Evolutionary conservation across 2,797 vertebrate genomes (phyloP).

Genomic region (Jordanella pulchra): DNA sequence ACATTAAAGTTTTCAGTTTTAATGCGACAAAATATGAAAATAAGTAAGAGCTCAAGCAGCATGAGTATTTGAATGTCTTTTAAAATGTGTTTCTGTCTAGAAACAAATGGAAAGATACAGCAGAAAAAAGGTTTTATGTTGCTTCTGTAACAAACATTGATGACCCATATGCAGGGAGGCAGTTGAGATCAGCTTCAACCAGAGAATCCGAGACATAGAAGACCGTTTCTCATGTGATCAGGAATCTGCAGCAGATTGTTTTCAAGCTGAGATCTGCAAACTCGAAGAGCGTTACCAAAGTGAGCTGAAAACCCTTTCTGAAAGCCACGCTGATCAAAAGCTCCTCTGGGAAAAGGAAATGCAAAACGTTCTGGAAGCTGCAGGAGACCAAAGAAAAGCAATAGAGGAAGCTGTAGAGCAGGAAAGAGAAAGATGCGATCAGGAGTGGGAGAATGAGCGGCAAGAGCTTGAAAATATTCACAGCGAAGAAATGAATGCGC

Average conservation of each 20-base stretch:
- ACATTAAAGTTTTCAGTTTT: too few relatives aligned
- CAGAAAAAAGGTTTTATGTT: neutral
- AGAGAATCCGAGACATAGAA: slow-evolving; percentile 85
- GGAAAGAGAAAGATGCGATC: slow-evolving; percentile 63
- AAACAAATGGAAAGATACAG: neutral
- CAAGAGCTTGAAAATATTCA: slow-evolving; percentile 77
- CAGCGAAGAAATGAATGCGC: slow-evolving; percentile 69
- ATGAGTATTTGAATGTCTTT: too few relatives aligned
- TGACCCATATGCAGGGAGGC: slow-evolving; percentile 84
- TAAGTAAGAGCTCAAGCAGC: neutral
- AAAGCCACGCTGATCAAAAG: slow-evolving; percentile 77
- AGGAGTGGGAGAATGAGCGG: slow-evolving; percentile 71
- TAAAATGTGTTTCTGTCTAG: neutral
- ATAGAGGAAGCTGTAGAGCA: slow-evolving; percentile 68
- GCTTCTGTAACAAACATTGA: slow-evolving; percentile 52
- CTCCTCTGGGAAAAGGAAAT: slow-evolving; percentile 80
- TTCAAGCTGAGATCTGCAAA: slow-evolving; percentile 74
- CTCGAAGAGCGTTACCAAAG: slow-evolving; percentile 79
- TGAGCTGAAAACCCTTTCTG: slow-evolving; percentile 75
- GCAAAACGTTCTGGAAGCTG: slow-evolving; percentile 76
- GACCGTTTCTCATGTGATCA: slow-evolving; percentile 83
- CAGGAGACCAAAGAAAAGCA: slow-evolving; percentile 61
- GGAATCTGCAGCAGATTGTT: slow-evolving; percentile 77
- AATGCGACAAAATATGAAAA: neutral
- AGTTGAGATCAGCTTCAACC: slow-evolving; percentile 85